Evolutionary conservation across 2,888 invertebrate genomes (phyloP), one percentile per base, ranked within the genome.

Genomic region (Spilarctia lutea): DNA sequence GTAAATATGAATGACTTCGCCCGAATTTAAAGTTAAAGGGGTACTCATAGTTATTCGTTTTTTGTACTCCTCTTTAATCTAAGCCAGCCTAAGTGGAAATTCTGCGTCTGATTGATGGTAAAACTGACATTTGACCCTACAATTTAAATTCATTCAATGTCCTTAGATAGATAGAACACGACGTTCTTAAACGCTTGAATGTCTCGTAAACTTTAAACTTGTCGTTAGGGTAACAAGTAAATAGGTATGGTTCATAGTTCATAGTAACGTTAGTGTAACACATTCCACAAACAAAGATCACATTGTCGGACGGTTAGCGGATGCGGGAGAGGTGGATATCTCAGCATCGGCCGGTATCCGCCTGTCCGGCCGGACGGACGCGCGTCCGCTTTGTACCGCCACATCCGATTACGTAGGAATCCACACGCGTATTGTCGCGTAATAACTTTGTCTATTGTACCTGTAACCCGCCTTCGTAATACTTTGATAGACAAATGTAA

Each of bases 361-460:
- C 83, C 86, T 82, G 88, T 81, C 86, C 87, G 87, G 84, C 84
- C 83, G 85, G 83, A 84, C 93, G 92, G 92, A 93, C 92, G 93
- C 82, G 85, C 92, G 91, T 92, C 93, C 93, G 91, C 85, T 83
- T 82, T 79, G 82, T 81, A 82, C 81, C 84, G 84, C 85, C 91
- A 89, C 91, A 90, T 91, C 90, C 92, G 90, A 91, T 89, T 90
- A 91, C 91, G 83, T 81, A 88, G 92, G 92, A 91, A 94, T 94
- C 90, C 89, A 89, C 89, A 86, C 87, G 83, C 75, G 83, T 84
- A 86, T 88, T 86, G 87, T 89, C 79, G 81, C 84, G 80, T 83
- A 80, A 84, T 78, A 78, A 78, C 83, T 81, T 78, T 71, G 69
- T 63, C 56, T 39, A 71, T 73, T 75, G 69, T 30, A 65, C 68